Conservation (phyloP, 2,888 invertebrate genomes). For the Luperina nickerlii region DNA sequence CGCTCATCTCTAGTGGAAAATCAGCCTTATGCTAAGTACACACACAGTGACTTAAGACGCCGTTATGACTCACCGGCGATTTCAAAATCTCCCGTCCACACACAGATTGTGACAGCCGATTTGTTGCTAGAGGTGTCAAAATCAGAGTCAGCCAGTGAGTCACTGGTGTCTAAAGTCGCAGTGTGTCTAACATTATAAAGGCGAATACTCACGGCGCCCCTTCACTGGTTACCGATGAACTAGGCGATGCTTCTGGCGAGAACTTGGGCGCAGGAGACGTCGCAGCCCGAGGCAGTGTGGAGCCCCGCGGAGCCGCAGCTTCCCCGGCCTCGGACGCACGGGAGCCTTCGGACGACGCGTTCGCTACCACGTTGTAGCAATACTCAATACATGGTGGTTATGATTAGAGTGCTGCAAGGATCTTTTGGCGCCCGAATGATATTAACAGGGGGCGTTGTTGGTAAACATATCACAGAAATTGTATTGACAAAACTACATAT, state of each 20-base stretch:
- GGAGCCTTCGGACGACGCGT: slow-evolving; percentile 89
- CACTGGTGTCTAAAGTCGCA: background rate
- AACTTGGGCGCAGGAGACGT: slow-evolving; percentile 91
- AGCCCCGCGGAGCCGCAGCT: slow-evolving; percentile 84
- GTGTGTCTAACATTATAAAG: background rate
- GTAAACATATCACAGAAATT: background rate
- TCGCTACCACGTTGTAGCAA: slow-evolving; percentile 88
- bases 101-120: background rate
- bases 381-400: slow-evolving; percentile 81
- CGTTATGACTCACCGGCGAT: background rate
- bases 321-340: slow-evolving; percentile 89
- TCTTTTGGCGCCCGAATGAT: background rate
- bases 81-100: background rate
- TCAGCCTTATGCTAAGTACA: background rate
- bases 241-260: slow-evolving; percentile 95
- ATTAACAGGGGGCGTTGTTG: background rate
- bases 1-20: too few relatives aligned
- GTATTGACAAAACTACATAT: background rate
- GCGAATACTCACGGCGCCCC: slow-evolving; percentile 91
- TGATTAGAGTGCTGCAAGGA: background rate
- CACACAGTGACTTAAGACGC: background rate
- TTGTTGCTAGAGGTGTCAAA: background rate
- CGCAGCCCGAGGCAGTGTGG: slow-evolving; percentile 85
- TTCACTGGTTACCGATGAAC: slow-evolving; percentile 96
- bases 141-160: background rate